Evolutionary conservation across 2,113 vertebrate species (phyloP), one percentile per base, ranked within the genome.

Genomic region (Chloropsis hardwickii): DNA sequence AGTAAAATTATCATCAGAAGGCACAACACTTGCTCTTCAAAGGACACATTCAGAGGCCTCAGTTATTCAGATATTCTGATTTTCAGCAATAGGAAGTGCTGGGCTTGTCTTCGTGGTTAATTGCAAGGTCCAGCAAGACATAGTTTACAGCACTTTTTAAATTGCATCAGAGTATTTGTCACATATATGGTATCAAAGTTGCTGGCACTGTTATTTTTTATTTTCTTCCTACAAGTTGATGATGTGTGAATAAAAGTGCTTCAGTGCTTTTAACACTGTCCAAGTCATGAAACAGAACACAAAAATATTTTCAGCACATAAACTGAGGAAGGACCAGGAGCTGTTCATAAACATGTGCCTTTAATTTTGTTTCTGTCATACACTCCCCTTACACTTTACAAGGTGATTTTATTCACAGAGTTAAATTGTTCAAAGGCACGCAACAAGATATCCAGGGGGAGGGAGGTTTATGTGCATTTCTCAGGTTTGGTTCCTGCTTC

Each of bases 221-320:
- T 88, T 86, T 93, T 71, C 71, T 90, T 95, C 71, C 67, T 92
- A 23, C 37, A 84, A 87, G 83, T 78, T 92, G 72, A 88, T 73
- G 89, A 86, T 78, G 85, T 92, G 82, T 84, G 92, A 97, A 78
- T 88, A 88, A 94, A 95, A 94, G 64, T 67, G n/a, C 57, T 94
- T 84, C 31, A 42, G 53, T 86, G 88, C 91, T 97, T 95, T 88
- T 83, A 90, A 92, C 91, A 81, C 67, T 84, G 82, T 81, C 72
- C 85, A 67, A 94, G 53, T 92, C 81, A 90, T 71, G 88, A 90
- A 94, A 90, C 28, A 74, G 60, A 95, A 78, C 79, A 92, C 72
- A 96, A 92, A 93, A 96, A 88, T 86, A 92, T 88, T 94, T 95
- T 94, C 90, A 93, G 48, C 72, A 45, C 14, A 88, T 74, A 81